A percentile compares a stretch with the other conserved stretches of the same genome.
These are phyloP conservation scores for Sclerurus mexicanus DNA, from an alignment of 2,113 vertebrate species.

Conservation along the genomic window DNA sequence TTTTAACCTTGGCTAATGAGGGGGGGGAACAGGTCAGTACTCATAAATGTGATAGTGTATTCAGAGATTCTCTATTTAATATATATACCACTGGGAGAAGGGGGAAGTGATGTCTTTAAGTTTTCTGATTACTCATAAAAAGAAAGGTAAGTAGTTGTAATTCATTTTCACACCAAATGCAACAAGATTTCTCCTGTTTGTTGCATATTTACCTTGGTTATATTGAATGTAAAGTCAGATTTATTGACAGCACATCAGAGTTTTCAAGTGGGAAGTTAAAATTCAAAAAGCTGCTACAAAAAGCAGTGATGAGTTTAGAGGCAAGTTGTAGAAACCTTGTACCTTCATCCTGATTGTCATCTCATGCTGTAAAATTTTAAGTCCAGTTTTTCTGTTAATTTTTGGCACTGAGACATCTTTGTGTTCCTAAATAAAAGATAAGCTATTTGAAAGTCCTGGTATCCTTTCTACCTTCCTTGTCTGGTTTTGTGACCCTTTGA, in stretches of 20 bases:
- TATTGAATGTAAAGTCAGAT: background rate
- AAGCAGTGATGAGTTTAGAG: background rate
- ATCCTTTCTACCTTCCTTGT: too few relatives aligned
- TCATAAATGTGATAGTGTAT: accelerated
- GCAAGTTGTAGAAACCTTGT: background rate
- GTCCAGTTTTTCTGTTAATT: background rate
- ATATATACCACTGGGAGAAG: background rate
- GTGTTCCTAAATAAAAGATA: background rate
- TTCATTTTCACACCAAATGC: background rate
- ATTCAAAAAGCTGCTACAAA: background rate
- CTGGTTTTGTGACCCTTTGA: background rate
- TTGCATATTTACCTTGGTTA: background rate
- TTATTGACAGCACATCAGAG: background rate
- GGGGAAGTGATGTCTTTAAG: background rate
- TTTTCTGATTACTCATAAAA: background rate
- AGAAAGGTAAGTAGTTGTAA: background rate
- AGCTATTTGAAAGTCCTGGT: too few relatives aligned
- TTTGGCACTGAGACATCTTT: background rate
- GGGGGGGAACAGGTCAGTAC: background rate
- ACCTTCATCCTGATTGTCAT: background rate
- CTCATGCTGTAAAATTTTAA: background rate
- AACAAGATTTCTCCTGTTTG: background rate
- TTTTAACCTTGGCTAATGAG: background rate
- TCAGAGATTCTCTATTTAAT: background rate
- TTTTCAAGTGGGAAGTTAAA: background rate